Base-by-base conservation (phyloP, 2,888 invertebrate species). In the Philhelius pedissequus region DNA sequence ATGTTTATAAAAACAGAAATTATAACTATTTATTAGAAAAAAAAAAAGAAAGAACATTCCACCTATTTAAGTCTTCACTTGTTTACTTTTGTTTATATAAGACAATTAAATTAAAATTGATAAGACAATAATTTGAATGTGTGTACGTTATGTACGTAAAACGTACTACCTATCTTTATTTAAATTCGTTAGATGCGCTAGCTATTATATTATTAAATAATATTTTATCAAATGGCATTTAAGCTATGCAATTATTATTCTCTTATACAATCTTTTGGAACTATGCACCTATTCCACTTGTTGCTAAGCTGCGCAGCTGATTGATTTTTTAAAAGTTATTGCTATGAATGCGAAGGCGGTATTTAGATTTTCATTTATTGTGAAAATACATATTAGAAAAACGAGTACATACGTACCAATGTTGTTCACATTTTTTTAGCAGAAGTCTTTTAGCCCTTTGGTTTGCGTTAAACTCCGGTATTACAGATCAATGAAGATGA, bases 31-130 rank as follows among this genome's bases (percentile, higher is more conserved):
- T 66, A 32, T 66, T 25, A 25, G 7, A 22, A 48, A 48, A 20
- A 25, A 60, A 35, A 25, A 20, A 27, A 30, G 30, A n/a, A 9
- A 30, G 3, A 32, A 20, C 0, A 20, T 20, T 56, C 8, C 20
- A 20, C 13, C 5, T 66, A 58, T 52, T 45, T 50, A 27, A 15
- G 27, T 73, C 60, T 38, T 58, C 6, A 50, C 70, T 66, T 60
- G 66, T 77, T 38, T 78, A 56, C 54, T 83, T 83, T 79, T 83
- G 79, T 83, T 83, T 83, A 83, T 75, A 83, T 83, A 83, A 83
- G 79, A 38, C 78, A 78, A 83, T 83, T 70, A 43, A 70, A 70
- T 58, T 66, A 56, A 58, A 79, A 79, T 70, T 83, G 79, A 83
- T 83, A 83, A 83, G 78, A 75, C n/a, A n/a, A 45, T 22, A 32